A percentile compares a stretch with the other conserved stretches of the same genome.
Evolutionary conservation across 2,113 vertebrate genomes (phyloP).

Genomic region (Leptocoma aspasia): DNA sequence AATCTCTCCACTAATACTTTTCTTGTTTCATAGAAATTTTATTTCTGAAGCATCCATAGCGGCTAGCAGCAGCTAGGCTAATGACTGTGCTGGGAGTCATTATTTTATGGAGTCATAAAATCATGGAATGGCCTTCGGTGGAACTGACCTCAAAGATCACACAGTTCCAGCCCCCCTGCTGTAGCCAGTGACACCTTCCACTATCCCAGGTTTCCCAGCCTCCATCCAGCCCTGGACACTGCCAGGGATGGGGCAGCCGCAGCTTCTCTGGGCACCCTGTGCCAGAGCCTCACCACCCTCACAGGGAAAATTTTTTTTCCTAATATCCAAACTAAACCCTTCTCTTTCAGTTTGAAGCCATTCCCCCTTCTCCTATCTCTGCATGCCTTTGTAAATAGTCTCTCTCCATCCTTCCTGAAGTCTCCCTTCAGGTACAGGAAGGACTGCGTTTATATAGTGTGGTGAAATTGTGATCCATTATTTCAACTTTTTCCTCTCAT

Average conservation of each 20-base stretch:
- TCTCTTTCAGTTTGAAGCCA: neutral
- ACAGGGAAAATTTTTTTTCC: too few relatives aligned
- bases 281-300: neutral
- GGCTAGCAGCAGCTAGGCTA: neutral
- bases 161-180: neutral
- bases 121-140: neutral
- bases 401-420: neutral
- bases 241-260: neutral
- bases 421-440: neutral
- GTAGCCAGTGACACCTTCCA: neutral
- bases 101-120: too few relatives aligned
- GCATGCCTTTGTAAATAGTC: neutral
- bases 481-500: neutral
- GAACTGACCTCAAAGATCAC: neutral
- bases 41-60: neutral
- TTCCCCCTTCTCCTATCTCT: neutral
- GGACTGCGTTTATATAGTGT: fast-evolving
- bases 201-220: fast-evolving
- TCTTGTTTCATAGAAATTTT: neutral
- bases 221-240: neutral
- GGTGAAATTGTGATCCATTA: neutral
- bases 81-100: neutral
- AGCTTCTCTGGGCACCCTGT: neutral
- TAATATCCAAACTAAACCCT: neutral
- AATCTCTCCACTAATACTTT: neutral